phyloP scores from a whole-genome alignment of 2,797 vertebrate species.

The Florisuga fusca region DNA sequence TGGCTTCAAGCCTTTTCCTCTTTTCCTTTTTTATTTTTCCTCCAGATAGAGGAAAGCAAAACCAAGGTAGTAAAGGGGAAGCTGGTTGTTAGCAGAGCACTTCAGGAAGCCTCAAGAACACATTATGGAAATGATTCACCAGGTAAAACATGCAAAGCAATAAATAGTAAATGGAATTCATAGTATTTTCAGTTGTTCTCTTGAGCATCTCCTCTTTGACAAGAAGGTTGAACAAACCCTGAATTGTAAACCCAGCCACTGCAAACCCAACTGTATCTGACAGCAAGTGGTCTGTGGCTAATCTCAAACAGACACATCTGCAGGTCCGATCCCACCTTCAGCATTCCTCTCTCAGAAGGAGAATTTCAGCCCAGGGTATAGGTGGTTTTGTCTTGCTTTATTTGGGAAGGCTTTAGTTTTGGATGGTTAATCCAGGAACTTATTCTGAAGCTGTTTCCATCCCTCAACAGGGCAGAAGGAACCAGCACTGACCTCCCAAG shows the following conservation, averaged over 20 bases:
- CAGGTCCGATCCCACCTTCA: background rate
- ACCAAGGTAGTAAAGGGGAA: background rate
- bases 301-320: background rate
- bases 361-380: background rate
- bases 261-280: accelerated
- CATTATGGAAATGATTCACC: background rate
- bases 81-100: background rate
- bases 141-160: background rate
- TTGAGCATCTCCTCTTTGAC: background rate
- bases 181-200: background rate
- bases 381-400: background rate
- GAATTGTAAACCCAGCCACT: background rate
- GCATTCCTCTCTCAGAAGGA: background rate
- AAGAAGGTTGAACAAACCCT: background rate
- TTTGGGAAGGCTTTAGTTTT: background rate
- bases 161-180: accelerated
- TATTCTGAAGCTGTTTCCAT: background rate
- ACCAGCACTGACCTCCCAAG: background rate
- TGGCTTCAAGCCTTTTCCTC: background rate
- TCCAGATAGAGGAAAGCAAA: background rate
- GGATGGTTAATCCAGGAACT: background rate
- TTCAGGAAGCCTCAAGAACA: background rate
- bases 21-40: background rate
- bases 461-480: background rate
- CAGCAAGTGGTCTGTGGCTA: accelerated